phyloP scores from a whole-genome alignment of 1,140 invertebrate species.

The Sycobia sp. region DNA sequence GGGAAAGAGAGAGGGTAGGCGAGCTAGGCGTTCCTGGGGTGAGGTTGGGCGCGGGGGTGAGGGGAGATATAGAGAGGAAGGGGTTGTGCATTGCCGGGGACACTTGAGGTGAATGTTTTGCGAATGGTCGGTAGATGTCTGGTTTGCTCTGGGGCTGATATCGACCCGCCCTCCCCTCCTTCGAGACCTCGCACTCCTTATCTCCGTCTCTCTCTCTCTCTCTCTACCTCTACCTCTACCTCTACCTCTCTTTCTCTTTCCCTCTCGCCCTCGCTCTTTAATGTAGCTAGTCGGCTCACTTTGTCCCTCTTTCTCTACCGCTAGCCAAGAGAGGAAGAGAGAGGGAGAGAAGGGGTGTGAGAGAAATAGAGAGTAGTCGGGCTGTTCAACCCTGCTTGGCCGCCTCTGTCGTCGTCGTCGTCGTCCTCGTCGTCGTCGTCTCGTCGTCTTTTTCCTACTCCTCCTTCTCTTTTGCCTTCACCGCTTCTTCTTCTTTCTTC shows the following conservation, averaged over 20 bases:
- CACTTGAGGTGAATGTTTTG: constrained; percentile 64
- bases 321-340: constrained; percentile 20
- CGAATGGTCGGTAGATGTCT: constrained; percentile 64
- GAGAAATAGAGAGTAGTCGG: constrained; percentile 11
- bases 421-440: constrained; percentile 18
- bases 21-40: too few species aligned
- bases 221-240: too few species aligned
- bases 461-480: neutral
- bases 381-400: constrained; percentile 36
- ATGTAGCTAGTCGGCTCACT: too few species aligned
- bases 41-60: neutral
- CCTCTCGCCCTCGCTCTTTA: constrained; percentile 36
- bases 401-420: constrained; percentile 31
- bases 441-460: constrained; percentile 19
- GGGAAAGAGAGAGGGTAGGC: too few species aligned
- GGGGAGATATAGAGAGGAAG: constrained; percentile 15
- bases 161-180: constrained; percentile 50
- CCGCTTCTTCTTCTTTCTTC: constrained; percentile 8
- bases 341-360: neutral
- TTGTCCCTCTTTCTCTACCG: constrained; percentile 38
- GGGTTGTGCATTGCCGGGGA: constrained; percentile 45
- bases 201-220: constrained; percentile 33
- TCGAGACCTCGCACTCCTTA: constrained; percentile 28
- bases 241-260: too few species aligned
- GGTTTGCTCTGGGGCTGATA: constrained; percentile 60